phyloP scores from a whole-genome alignment of 1,140 invertebrate genomes.

The Oedothorax gibbosus region DNA sequence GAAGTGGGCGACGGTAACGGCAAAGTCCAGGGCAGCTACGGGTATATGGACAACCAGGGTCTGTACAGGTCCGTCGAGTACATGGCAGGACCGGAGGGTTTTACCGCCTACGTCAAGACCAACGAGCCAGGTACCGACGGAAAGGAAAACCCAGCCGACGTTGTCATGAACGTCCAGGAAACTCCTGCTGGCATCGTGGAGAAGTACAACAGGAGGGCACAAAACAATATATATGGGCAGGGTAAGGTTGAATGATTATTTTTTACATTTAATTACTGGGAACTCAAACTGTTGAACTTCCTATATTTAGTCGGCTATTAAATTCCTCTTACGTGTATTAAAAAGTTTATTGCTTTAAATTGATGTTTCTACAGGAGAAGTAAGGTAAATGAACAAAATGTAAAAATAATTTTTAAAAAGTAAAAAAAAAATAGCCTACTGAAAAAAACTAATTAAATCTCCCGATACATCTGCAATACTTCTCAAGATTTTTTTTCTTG shows the following conservation, averaged over 20 bases:
- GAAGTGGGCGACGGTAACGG: conserved; percentile 73
- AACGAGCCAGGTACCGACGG: conserved; percentile 61
- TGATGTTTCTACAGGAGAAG: too few species aligned
- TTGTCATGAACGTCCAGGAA: conserved; percentile 40
- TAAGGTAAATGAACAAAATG: too few species aligned
- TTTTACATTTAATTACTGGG: not conserved
- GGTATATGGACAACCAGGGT: conserved; percentile 63
- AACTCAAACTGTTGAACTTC: not conserved
- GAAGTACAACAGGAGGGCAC: not conserved
- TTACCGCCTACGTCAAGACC: conserved; percentile 54
- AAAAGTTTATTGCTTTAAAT: too few species aligned
- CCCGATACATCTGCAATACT: too few species aligned
- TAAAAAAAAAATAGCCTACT: too few species aligned
- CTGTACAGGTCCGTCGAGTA: conserved; percentile 64
- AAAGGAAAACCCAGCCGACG: conserved; percentile 52
- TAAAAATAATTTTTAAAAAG: too few species aligned
- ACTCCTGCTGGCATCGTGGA: conserved; percentile 51
- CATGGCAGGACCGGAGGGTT: conserved; percentile 62
- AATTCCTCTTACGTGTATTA: too few species aligned
- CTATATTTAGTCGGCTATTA: too few species aligned
- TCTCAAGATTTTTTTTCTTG: too few species aligned
- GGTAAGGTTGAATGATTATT: not conserved
- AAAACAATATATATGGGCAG: not conserved
- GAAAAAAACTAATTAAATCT: too few species aligned
- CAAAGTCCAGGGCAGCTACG: conserved; percentile 62